Percentiles rank a stretch among this genome's conserved stretches.
Conservation (phyloP, 2,113 vertebrate species). For the Gavialis gangeticus region DNA sequence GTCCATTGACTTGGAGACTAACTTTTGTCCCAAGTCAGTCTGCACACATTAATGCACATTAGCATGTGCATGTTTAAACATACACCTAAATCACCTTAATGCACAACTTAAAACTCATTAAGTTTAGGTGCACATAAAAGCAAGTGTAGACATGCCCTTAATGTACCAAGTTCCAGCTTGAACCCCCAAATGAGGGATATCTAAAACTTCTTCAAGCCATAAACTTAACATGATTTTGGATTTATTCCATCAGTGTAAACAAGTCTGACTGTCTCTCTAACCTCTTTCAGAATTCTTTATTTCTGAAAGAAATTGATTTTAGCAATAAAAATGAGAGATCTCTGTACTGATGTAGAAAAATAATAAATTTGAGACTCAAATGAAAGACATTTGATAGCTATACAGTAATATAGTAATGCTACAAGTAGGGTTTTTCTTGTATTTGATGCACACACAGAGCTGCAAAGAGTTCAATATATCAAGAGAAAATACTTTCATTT, state of each 20-base stretch:
- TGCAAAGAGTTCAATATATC: not conserved
- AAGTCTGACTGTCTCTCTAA: not conserved
- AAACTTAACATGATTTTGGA: not conserved
- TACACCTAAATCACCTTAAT: too few relatives aligned
- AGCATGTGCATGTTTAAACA: too few relatives aligned
- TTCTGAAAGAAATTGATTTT: not conserved
- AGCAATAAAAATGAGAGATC: not conserved
- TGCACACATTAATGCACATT: too few relatives aligned
- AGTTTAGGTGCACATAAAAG: too few relatives aligned
- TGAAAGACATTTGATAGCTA: not conserved
- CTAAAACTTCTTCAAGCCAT: not conserved
- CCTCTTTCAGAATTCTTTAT: not conserved
- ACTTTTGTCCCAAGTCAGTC: too few relatives aligned
- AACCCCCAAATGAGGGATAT: too few relatives aligned
- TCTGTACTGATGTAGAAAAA: rapidly evolving
- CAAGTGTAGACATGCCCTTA: too few relatives aligned
- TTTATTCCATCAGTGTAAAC: not conserved
- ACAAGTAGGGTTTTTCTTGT: not conserved
- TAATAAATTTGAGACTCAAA: not conserved
- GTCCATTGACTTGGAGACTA: too few relatives aligned
- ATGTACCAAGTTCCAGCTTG: too few relatives aligned
- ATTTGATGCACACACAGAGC: not conserved
- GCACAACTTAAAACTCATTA: too few relatives aligned
- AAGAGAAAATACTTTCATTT: not conserved
- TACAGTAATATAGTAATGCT: not conserved